phyloP scores from a whole-genome alignment of 1,140 invertebrate genomes.

The Drosophila sp. region DNA sequence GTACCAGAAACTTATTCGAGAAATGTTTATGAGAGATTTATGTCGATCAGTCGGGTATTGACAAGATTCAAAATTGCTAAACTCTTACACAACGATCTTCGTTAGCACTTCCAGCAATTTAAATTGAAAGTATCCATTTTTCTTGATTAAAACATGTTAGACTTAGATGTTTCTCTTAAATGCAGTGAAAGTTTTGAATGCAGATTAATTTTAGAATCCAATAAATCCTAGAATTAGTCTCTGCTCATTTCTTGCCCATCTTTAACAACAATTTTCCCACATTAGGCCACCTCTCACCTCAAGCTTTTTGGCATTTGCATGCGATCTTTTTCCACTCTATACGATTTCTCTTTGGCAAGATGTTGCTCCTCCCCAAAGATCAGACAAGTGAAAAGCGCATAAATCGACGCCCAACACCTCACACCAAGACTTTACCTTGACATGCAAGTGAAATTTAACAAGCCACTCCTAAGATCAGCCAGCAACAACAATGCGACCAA shows the following conservation, averaged over 20 bases:
- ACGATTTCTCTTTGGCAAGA: slow-evolving; percentile 46
- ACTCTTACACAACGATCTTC: not conserved
- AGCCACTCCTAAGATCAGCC: slow-evolving; percentile 72
- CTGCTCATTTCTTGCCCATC: too few relatives aligned
- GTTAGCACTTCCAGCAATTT: too few relatives aligned
- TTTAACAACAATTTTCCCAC: slow-evolving; percentile 32
- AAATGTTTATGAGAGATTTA: slow-evolving; percentile 8
- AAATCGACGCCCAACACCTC: slow-evolving; percentile 78
- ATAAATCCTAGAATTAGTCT: too few relatives aligned
- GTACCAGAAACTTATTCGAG: slow-evolving; percentile 37
- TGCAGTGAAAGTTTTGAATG: too few relatives aligned
- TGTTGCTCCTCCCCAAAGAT: slow-evolving; percentile 43
- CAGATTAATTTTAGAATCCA: too few relatives aligned
- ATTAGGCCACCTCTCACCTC: slow-evolving; percentile 6
- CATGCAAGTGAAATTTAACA: slow-evolving; percentile 83
- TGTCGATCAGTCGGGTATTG: slow-evolving; percentile 3
- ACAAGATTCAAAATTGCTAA: not conserved
- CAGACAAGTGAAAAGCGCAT: slow-evolving; percentile 78
- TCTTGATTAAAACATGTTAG: too few relatives aligned
- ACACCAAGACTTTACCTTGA: slow-evolving; percentile 55
- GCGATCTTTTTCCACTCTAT: slow-evolving; percentile 27
- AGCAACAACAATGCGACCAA: slow-evolving; percentile 29
- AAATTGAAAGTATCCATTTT: too few relatives aligned
- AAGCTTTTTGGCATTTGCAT: slow-evolving; percentile 29
- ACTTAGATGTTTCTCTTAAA: too few relatives aligned